Base-by-base conservation (phyloP, 92 coral and sea anemone genomes). In the Chrysogorgia sp. region DNA sequence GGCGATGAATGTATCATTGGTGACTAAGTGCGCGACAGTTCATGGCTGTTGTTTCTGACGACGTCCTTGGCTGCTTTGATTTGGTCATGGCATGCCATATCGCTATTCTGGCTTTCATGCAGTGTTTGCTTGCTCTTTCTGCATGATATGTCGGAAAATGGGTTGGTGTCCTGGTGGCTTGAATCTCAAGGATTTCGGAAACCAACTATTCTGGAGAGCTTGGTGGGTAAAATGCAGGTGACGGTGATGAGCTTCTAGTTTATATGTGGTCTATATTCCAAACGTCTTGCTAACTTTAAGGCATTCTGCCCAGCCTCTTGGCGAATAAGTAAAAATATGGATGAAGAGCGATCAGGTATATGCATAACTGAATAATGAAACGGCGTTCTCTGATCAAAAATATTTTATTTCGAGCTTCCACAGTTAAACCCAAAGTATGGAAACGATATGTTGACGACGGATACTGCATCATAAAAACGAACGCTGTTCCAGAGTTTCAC, bases 251-350 rank as follows among this genome's bases (percentile, higher is more conserved):
- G 76, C 76, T 68, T 68, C 76, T 13, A 68, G 62, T 23, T 68
- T 68, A 56, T 34, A 69, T 9, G 84, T 65, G 13, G 75, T 66
- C 37, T 67, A 47, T 34, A n/a, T n/a, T 79, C 66, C 15, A 79
- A 22, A 19, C 82, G 71, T 2, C 75, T n/a, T 23, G 71, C 81
- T 26, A 75, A 49, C 24, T 40, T 26, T 6, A 75, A 68, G 81
- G 81, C 81, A n/a, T 30, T 75, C 81, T 75, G 81, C 81, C 81
- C 53, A 75, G 81, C 81, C 81, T 58, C 72, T 56, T 58, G 81
- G 82, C 82, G 75, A 26, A 77, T 77, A 77, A 31, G 81, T 75
- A 23, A 75, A 56, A 75, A 75, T 25, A 75, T 75, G 15, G 74
- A 74, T 13, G 80, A 58, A 17, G 40, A 34, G 71, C 28, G 65